Conservation (phyloP, 2,113 vertebrate genomes). For the Chloropsis hardwickii region DNA sequence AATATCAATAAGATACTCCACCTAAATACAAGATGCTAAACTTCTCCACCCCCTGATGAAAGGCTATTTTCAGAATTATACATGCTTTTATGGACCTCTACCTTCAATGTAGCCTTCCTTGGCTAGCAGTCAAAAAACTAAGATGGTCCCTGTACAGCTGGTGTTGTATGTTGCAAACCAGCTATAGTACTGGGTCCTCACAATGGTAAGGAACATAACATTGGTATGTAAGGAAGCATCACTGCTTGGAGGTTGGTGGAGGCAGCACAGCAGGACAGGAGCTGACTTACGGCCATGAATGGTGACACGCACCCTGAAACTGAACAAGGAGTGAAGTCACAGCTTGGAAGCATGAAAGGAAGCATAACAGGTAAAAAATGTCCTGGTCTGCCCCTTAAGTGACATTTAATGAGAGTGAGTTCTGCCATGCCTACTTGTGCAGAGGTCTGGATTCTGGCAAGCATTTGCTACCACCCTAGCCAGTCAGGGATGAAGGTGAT, state of each 20-base stretch:
- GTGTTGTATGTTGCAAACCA: background rate
- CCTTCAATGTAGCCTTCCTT: background rate
- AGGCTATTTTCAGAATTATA: background rate
- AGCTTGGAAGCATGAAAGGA: background rate
- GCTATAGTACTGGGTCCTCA: background rate
- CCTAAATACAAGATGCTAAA: background rate
- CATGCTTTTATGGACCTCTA: background rate
- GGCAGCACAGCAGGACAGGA: background rate
- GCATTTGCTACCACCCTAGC: background rate
- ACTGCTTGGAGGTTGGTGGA: background rate
- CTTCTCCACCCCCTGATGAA: background rate
- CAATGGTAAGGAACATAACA: background rate
- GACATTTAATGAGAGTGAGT: background rate
- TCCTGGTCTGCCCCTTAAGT: background rate
- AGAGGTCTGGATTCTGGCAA: background rate
- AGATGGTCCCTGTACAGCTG: background rate
- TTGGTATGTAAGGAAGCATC: fast-evolving
- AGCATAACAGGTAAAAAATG: background rate
- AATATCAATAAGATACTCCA: background rate
- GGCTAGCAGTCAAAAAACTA: background rate
- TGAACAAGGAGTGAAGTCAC: background rate
- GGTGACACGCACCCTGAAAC: fast-evolving
- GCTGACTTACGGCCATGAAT: background rate
- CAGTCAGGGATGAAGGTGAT: background rate
- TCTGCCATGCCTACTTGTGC: background rate